Evolutionary conservation across 2,113 vertebrate genomes (phyloP), one percentile per base, ranked within the genome.

Genomic region (Scolopax mira): DNA sequence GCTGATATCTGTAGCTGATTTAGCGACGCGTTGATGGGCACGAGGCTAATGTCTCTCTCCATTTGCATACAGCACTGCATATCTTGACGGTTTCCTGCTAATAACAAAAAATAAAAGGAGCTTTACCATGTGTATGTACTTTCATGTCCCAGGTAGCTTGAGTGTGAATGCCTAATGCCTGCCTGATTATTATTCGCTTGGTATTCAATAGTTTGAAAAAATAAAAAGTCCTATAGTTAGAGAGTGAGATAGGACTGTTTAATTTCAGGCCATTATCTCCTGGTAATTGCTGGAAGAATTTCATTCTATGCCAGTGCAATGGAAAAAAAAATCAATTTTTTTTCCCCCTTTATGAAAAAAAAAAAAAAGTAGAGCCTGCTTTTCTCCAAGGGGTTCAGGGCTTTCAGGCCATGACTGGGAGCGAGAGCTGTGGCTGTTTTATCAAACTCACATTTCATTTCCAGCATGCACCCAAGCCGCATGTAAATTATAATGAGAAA

Each of bases 201-300:
- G 70, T 90, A 89, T 94, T 96, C 92, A 89, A 67, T 87, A 85
- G 64, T 62, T 72, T 74, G 62, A 96, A 96, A 96, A 94, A 95
- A 91, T 69, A 93, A 86, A 93, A 88, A 79, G 81, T 88, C 79
- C 91, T 88, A 94, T 69, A 95, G 95, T 97, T 96, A 89, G 93
- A 72, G 85, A 94, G 85, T 28, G 84, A 97, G 96, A 97, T 96
- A 97, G 90, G 91, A 89, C 92, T 97, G 94, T 97, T 97, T 97
- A 96, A 97, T 97, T 97, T 97, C 95, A 93, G 90, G 81, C 87
- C 91, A 97, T 97, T 98, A 97, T 97, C 93, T 97, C 90, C 92
- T 66, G 54, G 90, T 97, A 97, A 98, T 98, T 97, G 96, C 94
- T 97, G 95, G 93, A 97, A 96, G 93, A 96, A 95, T 96, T 97